These are phyloP conservation scores for Oceanites oceanicus DNA, from an alignment of 2,113 vertebrate species.

Conservation along the genomic window DNA sequence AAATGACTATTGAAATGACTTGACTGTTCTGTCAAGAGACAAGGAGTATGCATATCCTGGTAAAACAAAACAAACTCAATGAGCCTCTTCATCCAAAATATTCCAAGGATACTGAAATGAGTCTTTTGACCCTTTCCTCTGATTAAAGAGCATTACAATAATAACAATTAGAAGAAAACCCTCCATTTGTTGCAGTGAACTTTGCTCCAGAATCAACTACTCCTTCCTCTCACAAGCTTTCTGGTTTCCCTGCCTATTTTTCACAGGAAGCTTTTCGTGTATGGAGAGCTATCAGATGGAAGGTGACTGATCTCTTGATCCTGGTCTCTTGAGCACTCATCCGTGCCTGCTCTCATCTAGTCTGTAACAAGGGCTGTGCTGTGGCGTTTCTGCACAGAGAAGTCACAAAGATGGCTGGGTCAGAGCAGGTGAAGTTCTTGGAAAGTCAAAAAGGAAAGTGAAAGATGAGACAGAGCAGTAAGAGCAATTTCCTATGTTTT, in stretches of 20 bases:
- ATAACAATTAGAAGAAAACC: not conserved
- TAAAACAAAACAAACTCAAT: not conserved
- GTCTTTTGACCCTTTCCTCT: not conserved
- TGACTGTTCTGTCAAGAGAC: not conserved
- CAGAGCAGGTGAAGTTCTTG: not conserved
- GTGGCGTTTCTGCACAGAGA: not conserved
- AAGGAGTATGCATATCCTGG: not conserved
- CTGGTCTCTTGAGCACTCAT: not conserved
- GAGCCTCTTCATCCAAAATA: not conserved
- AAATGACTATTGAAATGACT: not conserved
- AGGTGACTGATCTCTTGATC: not conserved
- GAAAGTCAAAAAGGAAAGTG: not conserved
- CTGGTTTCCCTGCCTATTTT: not conserved
- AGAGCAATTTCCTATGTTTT: not conserved
- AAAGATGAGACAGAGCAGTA: not conserved
- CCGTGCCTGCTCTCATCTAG: not conserved
- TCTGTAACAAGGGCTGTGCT: not conserved
- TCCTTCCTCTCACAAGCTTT: not conserved
- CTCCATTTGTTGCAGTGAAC: not conserved
- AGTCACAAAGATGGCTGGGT: not conserved
- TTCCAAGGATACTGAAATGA: not conserved
- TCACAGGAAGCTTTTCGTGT: not conserved
- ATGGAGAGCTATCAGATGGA: not conserved
- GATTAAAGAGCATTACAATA: not conserved
- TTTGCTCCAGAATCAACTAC: not conserved